Base-by-base conservation (phyloP, 1,140 invertebrate genomes). In the Drosophila tristis region DNA sequence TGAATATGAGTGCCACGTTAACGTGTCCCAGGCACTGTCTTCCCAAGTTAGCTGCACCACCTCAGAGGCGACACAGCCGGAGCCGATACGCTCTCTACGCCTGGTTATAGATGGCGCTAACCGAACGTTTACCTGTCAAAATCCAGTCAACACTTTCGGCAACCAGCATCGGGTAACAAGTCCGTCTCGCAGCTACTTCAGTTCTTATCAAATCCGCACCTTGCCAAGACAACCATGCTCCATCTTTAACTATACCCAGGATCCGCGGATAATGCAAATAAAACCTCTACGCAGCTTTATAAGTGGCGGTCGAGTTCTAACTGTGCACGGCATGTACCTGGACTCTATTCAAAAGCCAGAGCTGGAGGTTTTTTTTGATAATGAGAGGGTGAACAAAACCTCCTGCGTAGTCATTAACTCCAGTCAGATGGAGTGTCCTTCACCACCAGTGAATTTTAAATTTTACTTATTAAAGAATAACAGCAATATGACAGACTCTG, bases 341-440 rank as follows among this genome's bases (percentile, higher is more conserved):
- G 95, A 98, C 84, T 97, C 96, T 1, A 97, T 99, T 79, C 97
- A 98, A 89, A 97, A 97, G 81, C 97, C 97, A 1, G 95, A 97
- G 91, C 97, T 98, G 95, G 95, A 97, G 78, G 89, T 91, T 5
- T 86, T 76, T 39, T 79, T 77, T 43, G 81, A 92, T 25, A 76
- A 66, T 23, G 90, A 94, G 15, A 94, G 96, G 7, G 93, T 97
- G 0, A 98, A 98, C 91, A 94, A 95, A 90, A 97, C 96, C 2
- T 93, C 95, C 25, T 99, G 98, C 92, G 94, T 94, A 23, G 97
- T 99, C 9, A 92, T 98, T 11, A 98, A 97, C 93, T 93, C 96
- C 11, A 97, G 96, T 59, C 96, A 97, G 92, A 99, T 99, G 97
- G 96, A 97, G 92, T 99, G 98, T 91, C 97, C 97, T 0, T 98